Conservation (phyloP, 2,888 invertebrate genomes). For the Melangyna quadrimaculata region DNA sequence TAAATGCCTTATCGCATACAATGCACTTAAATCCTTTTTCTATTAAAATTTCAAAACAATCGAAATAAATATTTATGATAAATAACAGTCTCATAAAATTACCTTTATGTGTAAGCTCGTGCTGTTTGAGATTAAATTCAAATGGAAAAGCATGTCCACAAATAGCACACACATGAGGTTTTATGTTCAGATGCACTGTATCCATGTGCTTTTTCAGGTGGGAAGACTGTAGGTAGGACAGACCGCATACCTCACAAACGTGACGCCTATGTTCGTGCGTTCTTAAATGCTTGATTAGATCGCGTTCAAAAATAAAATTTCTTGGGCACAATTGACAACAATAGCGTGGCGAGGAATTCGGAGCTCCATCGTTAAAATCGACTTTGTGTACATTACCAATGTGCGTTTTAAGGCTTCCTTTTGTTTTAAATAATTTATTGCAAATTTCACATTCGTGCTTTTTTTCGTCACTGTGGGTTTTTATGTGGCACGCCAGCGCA, state of each 20-base stretch:
- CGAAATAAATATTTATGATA: neutral
- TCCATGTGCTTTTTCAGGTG: slow-evolving; percentile 64
- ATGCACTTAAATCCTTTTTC: slow-evolving; percentile 64
- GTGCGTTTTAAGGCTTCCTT: slow-evolving; percentile 63
- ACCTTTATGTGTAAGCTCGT: slow-evolving; percentile 62
- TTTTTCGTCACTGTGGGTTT: slow-evolving; percentile 62
- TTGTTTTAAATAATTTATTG: slow-evolving; percentile 64
- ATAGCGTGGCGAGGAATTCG: slow-evolving; percentile 57
- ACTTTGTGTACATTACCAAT: slow-evolving; percentile 63
- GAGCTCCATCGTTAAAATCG: slow-evolving; percentile 63
- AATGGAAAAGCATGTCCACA: slow-evolving; percentile 65
- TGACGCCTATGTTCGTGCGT: slow-evolving; percentile 60
- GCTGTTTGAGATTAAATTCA: slow-evolving; percentile 63
- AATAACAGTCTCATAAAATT: neutral
- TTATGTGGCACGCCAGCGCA: slow-evolving; percentile 59
- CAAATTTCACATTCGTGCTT: slow-evolving; percentile 65
- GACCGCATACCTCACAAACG: slow-evolving; percentile 49
- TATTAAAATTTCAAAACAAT: neutral
- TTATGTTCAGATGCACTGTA: slow-evolving; percentile 50
- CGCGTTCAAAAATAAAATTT: slow-evolving; percentile 61
- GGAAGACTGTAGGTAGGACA: slow-evolving; percentile 62
- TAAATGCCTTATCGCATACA: slow-evolving; percentile 63
- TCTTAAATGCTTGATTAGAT: slow-evolving; percentile 62
- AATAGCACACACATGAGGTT: slow-evolving; percentile 48
- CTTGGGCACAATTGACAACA: slow-evolving; percentile 63